Evolutionary conservation across 2,113 vertebrate genomes (phyloP).

Genomic region (Xenotilapia caudafasciata): DNA sequence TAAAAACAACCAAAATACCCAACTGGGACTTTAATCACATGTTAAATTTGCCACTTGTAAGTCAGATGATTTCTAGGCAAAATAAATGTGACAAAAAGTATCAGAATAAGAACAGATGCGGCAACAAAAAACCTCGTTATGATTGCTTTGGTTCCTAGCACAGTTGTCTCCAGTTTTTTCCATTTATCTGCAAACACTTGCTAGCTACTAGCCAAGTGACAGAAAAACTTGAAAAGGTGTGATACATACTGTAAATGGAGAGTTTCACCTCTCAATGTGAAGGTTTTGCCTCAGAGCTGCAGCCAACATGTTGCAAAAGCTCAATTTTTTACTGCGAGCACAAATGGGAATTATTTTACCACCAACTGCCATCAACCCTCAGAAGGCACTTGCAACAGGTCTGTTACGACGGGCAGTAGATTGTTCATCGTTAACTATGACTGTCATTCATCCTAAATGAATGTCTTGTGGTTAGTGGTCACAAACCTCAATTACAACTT

Average conservation of each 20-base stretch:
- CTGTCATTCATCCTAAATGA: neutral
- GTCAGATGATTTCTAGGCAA: neutral
- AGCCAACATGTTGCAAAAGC: neutral
- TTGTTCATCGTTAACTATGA: accelerated
- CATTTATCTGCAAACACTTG: neutral
- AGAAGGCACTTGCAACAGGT: accelerated
- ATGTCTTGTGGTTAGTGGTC: neutral
- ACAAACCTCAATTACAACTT: neutral
- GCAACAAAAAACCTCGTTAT: accelerated
- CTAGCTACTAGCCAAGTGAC: neutral
- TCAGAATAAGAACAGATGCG: accelerated
- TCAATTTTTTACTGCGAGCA: accelerated
- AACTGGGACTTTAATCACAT: neutral
- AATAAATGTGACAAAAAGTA: neutral
- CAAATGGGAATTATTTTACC: neutral
- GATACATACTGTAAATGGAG: neutral
- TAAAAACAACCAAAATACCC: neutral
- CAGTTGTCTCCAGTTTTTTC: neutral
- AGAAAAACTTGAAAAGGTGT: neutral
- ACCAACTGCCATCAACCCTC: neutral
- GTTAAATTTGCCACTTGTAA: neutral
- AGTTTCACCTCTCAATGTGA: neutral
- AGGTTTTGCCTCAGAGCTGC: accelerated
- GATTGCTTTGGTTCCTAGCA: neutral
- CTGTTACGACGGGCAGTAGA: accelerated